phyloP scores from a whole-genome alignment of 1,140 invertebrate species.

The Caenorhabditis inopinata region DNA sequence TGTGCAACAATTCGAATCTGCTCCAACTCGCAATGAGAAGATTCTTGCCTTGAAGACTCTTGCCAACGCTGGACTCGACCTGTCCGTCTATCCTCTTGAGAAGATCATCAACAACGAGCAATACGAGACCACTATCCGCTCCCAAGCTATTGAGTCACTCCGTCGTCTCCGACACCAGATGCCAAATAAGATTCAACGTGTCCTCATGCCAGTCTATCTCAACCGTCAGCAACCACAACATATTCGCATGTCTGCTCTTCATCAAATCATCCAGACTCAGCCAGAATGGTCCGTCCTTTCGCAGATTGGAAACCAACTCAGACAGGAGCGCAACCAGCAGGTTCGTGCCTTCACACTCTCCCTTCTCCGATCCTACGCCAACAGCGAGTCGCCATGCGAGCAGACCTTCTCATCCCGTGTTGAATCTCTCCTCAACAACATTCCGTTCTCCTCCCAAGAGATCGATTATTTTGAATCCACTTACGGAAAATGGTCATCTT shows the following conservation, averaged over 20 bases:
- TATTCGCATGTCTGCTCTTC: slow-evolving; percentile 56
- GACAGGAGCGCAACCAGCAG: slow-evolving; percentile 52
- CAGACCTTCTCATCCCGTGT: slow-evolving; percentile 38
- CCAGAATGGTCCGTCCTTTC: slow-evolving; percentile 53
- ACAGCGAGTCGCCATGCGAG: slow-evolving; percentile 53
- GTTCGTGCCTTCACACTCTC: slow-evolving; percentile 57
- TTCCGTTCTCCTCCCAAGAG: slow-evolving; percentile 38
- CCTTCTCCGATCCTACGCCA: slow-evolving; percentile 47
- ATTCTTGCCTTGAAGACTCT: slow-evolving; percentile 56
- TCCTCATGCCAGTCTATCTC: slow-evolving; percentile 58
- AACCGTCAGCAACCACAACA: slow-evolving; percentile 57
- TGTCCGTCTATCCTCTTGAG: slow-evolving; percentile 52
- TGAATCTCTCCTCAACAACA: slow-evolving; percentile 28
- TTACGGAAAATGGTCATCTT: slow-evolving; percentile 45
- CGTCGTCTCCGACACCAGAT: slow-evolving; percentile 53
- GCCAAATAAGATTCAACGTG: slow-evolving; percentile 55
- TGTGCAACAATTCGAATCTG: slow-evolving; percentile 46
- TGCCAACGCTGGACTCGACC: slow-evolving; percentile 59
- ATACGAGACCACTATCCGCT: slow-evolving; percentile 51
- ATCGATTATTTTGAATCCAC: slow-evolving; percentile 48
- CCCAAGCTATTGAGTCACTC: slow-evolving; percentile 60
- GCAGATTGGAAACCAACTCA: slow-evolving; percentile 54
- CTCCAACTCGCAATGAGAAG: slow-evolving; percentile 55
- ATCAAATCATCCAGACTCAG: slow-evolving; percentile 53
- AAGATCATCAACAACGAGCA: slow-evolving; percentile 54